Evolutionary conservation across 2,113 vertebrate species (phyloP), one percentile per base, ranked within the genome.

Genomic region (Lichenostomus cassidix): DNA sequence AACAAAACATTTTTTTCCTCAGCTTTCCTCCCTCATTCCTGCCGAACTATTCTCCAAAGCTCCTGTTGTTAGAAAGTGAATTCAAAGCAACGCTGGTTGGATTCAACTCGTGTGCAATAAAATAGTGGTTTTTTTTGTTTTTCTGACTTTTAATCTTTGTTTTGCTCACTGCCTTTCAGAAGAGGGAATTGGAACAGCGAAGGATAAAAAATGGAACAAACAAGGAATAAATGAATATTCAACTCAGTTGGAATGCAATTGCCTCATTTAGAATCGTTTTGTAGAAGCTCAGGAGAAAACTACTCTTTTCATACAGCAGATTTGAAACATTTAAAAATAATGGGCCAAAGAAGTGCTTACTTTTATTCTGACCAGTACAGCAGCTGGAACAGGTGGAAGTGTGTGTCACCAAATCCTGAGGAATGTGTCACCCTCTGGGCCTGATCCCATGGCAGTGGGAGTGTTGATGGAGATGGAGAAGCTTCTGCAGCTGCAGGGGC

Each of bases 221-320:
- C 35, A 44, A 74, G 33, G 65, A 89, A 58, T 37, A 94, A 86
- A 52, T 75, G 79, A 89, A 87, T 75, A 83, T 74, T 93, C 92
- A 64, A 33, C 80, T 90, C 25, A 5, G 47, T 24, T 81, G 56
- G 80, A 89, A 93, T 35, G 49, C 56, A 95, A 92, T 81, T 89
- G 89, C 80, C 79, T 96, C 39, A 7, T 88, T 95, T 87, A 95
- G 52, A 65, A 79, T 49, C 9, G 56, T 92, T 81, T 90, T 60
- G 63, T 63, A 59, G 80, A 80, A 53, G 58, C 68, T 70, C 25
- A 42, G 78, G 88, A 91, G 82, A 88, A 92, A 96, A 80, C 52
- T 0, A 78, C 56, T 33, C 76, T 93, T 80, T 80, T 52, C 49
- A 44, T 27, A 37, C 31, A 83, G 23, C 50, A 87, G 35, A 83